Evolutionary conservation across 2,797 vertebrate genomes (phyloP).

Genomic region (Pelochelys cantorii): DNA sequence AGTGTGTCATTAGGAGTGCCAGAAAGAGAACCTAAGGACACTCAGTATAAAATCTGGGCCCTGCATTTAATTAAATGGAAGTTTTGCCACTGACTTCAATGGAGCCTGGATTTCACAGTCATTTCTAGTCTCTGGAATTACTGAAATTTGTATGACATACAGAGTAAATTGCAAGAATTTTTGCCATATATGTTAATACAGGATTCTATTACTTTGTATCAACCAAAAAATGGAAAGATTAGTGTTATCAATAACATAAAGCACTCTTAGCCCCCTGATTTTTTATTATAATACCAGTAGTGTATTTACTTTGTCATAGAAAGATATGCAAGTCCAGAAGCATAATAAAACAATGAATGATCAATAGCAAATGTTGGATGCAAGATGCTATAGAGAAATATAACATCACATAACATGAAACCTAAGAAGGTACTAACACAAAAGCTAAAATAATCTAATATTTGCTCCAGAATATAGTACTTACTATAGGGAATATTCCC

Average conservation of each 20-base stretch:
- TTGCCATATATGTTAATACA: not conserved
- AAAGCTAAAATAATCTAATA: not conserved
- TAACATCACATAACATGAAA: not conserved
- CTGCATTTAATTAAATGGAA: not conserved
- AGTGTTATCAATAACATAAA: constrained; percentile 30
- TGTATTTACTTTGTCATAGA: constrained; percentile 47
- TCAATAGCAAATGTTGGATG: not conserved
- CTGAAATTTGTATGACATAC: not conserved
- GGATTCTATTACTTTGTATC: constrained; percentile 29
- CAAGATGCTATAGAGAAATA: not conserved
- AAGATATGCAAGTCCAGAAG: constrained; percentile 31
- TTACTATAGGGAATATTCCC: fast-evolving
- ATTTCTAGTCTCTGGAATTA: not conserved
- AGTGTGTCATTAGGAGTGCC: not conserved
- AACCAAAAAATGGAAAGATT: not conserved
- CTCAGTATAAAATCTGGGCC: not conserved
- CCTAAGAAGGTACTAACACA: not conserved
- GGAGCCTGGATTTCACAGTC: not conserved
- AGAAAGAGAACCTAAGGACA: not conserved
- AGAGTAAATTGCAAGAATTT: not conserved
- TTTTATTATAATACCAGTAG: constrained; percentile 29
- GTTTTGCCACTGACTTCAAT: not conserved
- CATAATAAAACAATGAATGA: not conserved
- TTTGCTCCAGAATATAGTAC: not conserved
- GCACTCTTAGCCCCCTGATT: not conserved